Conservation (phyloP, 2,888 invertebrate species). For the Malacosoma neustria region DNA sequence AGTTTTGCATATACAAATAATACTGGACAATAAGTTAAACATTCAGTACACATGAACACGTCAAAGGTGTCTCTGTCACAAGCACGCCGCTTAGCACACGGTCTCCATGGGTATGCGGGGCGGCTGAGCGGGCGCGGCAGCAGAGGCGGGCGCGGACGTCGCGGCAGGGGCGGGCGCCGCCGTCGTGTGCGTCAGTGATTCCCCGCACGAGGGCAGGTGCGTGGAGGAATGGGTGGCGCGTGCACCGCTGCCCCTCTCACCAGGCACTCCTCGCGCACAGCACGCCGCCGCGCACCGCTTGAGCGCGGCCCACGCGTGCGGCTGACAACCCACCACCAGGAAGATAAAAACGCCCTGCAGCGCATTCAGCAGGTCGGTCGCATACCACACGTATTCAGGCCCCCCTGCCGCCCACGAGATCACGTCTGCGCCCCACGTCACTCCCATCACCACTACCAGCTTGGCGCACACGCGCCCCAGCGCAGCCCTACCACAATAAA, state of each 20-base stretch:
- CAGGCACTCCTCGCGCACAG: conserved; percentile 76
- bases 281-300: conserved; percentile 44
- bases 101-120: conserved; percentile 76
- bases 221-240: conserved; percentile 81
- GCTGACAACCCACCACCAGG: conserved; percentile 91
- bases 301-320: conserved; percentile 78
- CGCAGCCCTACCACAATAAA: conserved; percentile 73
- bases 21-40: conserved; percentile 57
- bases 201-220: conserved; percentile 87
- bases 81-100: conserved; percentile 63
- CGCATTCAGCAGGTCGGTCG: conserved; percentile 89
- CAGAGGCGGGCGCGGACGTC: conserved; percentile 67
- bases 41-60: conserved; percentile 15
- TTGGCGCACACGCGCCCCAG: conserved; percentile 90
- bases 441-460: conserved; percentile 80
- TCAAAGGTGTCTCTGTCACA: conserved; percentile 17
- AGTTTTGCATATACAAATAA: conserved; percentile 48
- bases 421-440: conserved; percentile 81
- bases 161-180: conserved; percentile 79
- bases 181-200: conserved; percentile 82
- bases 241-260: conserved; percentile 41
- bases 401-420: conserved; percentile 89
- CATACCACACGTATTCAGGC: conserved; percentile 86
- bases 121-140: conserved; percentile 56
- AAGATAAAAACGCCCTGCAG: conserved; percentile 92